phyloP scores from a whole-genome alignment of 2,113 vertebrate genomes.

The Hystrix brachyura region DNA sequence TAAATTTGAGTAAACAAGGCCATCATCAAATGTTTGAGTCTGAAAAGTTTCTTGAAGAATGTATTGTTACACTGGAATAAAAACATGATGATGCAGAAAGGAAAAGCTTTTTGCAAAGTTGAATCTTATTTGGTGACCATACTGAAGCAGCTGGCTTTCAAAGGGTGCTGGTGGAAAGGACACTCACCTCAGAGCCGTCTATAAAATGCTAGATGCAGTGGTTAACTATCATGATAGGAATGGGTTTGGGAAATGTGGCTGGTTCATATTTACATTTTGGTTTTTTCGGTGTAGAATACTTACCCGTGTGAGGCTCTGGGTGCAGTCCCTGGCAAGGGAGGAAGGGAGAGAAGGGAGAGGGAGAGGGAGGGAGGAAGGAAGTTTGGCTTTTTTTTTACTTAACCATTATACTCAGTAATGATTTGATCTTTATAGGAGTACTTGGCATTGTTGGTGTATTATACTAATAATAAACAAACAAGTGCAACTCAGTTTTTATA shows the following conservation, averaged over 20 bases:
- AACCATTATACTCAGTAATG: background rate
- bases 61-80: slow-evolving; percentile 18
- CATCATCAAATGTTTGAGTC: background rate
- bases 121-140: slow-evolving; percentile 12
- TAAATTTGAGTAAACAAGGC: background rate
- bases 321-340: background rate
- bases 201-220: background rate
- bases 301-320: too few species aligned
- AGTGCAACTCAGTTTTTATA: background rate
- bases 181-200: background rate
- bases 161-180: background rate
- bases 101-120: slow-evolving; percentile 48
- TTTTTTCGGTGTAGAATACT: background rate
- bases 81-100: background rate
- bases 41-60: background rate
- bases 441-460: slow-evolving; percentile 21
- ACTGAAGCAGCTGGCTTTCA: background rate
- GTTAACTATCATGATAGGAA: background rate
- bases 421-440: background rate
- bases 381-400: background rate
- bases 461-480: slow-evolving; percentile 13
- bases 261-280: background rate
- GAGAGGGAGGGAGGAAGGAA: background rate
- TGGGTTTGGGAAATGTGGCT: slow-evolving; percentile 35
- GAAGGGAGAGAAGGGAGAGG: background rate